Evolutionary conservation across 2,113 vertebrate species (phyloP), one percentile per base, ranked within the genome.

Genomic region (Anolis carolinensis): DNA sequence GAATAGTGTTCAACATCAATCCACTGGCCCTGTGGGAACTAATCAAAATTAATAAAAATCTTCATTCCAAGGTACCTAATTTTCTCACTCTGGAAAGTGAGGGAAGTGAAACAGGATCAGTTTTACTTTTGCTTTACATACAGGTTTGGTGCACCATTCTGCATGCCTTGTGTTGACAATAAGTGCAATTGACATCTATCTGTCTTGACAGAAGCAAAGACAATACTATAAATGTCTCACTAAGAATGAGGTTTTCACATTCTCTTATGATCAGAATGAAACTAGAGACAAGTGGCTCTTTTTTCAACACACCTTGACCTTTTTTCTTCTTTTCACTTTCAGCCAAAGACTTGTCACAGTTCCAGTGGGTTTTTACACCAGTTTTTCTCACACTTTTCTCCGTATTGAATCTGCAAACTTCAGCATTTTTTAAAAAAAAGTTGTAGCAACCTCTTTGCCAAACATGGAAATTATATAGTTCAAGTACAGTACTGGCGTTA

Each of bases 51-150:
- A 44, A n/a, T 44, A 94, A 94, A 84, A 93, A 68, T 39, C 87
- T 86, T 87, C 81, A 75, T 86, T 86, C 89, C 89, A 80, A n/a
- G 81, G 80, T 87, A 94, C 89, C 90, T 92, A 86, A 89, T 88
- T 50, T 94, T 88, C 92, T 88, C 89, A 93, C 73, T 92, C 88
- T 90, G 86, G 87, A 91, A 92, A 80, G n/a, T n/a, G n/a, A n/a
- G n/a, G n/a, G n/a, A 77, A 79, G 3, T 88, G 52, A 91, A 93
- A 92, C 93, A 93, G 87, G 86, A 90, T 84, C 4, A 44, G 0
- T n/a, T 30, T 39, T 83, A 36, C 52, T 83, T 73, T 52, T 27
- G 0, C 0, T 1, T n/a, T 62, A 92, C 88, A 62, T 32, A 89
- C 67, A 87, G 79, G 18, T 81, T 81, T 85, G 70, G n/a, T 62